Evolutionary conservation across 2,888 invertebrate species (phyloP), one percentile per base, ranked within the genome.

Genomic region (Tinea pellionella): DNA sequence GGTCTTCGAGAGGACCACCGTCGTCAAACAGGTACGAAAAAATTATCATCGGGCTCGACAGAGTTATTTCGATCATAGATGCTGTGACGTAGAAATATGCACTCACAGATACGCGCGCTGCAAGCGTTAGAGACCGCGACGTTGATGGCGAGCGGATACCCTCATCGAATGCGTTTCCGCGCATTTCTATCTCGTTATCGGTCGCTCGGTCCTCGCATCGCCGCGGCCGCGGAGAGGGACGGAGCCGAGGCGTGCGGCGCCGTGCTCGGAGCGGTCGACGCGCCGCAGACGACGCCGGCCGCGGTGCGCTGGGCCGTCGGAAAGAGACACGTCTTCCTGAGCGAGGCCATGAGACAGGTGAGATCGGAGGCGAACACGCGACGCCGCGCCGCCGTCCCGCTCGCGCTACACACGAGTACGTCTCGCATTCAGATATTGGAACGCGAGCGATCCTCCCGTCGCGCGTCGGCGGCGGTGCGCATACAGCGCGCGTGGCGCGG

Each of bases 81-180:
- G n/a, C n/a, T n/a, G n/a, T n/a, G n/a, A n/a, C n/a, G n/a, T n/a
- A n/a, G n/a, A n/a, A n/a, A n/a, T n/a, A n/a, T n/a, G n/a, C n/a
- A n/a, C n/a, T n/a, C 15, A 19, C 47, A 98, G 77, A 94, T 97
- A 63, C 90, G 97, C 55, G 95, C 97, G 0, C 89, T 97, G 59
- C 94, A 94, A 78, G 93, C 97, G n/a, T 85, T 97, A 60, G 97
- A 98, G 85, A 97, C 97, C 47, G 96, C 97, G 15, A 96, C 97
- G 78, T 86, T 98, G 63, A 97, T 97, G 97, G 96, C 96, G 12
- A 95, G 95, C 70, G 97, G 97, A 8, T 96, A 95, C 80, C 97
- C 97, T 24, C 97, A 98, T 78, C 90, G 96, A 67, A 96, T 97
- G 96, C 90, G 97, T 19, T 97, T 97, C 81, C 96, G 96, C 75